Base-by-base conservation (phyloP, 1,140 invertebrate genomes). In the Drosophila biarmipes region DNA sequence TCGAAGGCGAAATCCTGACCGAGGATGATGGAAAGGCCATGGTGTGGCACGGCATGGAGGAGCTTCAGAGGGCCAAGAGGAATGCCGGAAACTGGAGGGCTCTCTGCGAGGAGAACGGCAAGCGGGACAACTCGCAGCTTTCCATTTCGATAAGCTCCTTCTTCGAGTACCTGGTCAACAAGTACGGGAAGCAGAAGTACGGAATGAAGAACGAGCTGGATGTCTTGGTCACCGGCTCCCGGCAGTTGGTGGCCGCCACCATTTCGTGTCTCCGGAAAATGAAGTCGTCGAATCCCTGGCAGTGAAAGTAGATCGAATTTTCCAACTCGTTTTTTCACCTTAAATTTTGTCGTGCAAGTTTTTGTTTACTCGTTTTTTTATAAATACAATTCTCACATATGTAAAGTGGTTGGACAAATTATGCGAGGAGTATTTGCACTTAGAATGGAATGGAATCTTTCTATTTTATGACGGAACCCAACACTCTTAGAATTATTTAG, bases 191-290 rank as follows among this genome's bases (percentile, higher is more conserved):
- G 2, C 79, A 80, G 10, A 43, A 61, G 3, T 89, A 89, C 24
- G 84, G 84, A 7, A 92, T 71, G 59, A 57, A 72, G 19, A 69
- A 92, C 61, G 92, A 87, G 15, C 34, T 95, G 15, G 94, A 96
- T 76, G 93, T 99, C 8, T 92, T 99, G 15, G 94, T 98, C 1
- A 98, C 98, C 10, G 98, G 98, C 4, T 99, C 98, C 31, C 91
- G 99, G 52, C 96, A 98, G 93, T 93, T 99, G 56, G 96, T 99
- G 11, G 98, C 98, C 4, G 95, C 96, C 29, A 94, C 96, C 12
- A 92, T 98, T 0, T 10, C 34, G 2, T 38, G 14, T 17, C 12
- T 89, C 0, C 55, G 87, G 10, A 66, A 71, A 14, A 43, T 73
- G 31, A 89, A 77, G n/a, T 52, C 37, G 4, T 19, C 29, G 38